Evolutionary conservation across 2,888 invertebrate genomes (phyloP), one percentile per base, ranked within the genome.

Genomic region (Teleiodes luculella): DNA sequence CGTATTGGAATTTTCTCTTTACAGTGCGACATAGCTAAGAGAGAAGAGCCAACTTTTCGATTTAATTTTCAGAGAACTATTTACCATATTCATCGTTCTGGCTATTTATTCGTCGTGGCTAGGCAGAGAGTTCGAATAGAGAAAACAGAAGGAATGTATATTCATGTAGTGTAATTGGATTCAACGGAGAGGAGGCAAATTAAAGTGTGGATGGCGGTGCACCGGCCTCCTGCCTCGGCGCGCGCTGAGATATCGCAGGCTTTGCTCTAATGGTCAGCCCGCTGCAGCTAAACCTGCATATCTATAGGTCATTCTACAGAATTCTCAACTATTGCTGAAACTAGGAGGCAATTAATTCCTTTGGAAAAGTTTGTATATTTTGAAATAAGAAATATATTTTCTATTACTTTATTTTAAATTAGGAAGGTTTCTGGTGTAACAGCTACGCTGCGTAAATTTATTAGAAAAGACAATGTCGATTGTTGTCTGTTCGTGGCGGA

Each of bases 101-200:
- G 13, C 5, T 13, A 8, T 39, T 39, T 10, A 18, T 5, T 16
- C 16, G 18, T 14, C 14, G 18, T 10, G 18, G 39, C 18, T 39
- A 39, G 16, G 39, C 16, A 39, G 16, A 37, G 39, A 39, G 16
- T 39, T 18, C 16, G 36, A 36, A 13, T 39, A 4, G 39, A 28
- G 60, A 62, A 66, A 70, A 67, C 66, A 52, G 49, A 62, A 73
- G 53, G 49, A 62, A 73, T 76, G 72, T 74, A 72, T 76, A 74
- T 74, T 75, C 73, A 74, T 73, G 70, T 68, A 68, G 65, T 64
- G 67, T 75, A 76, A 75, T 75, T 73, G 69, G 70, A 75, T 76
- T 14, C 70, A 65, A 68, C 56, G 57, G 61, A 68, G 61, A 68
- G 66, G 60, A 66, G 64, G 68, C 63, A 71, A 74, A 75, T 71